Conservation (phyloP, 2,113 vertebrate genomes). For the Cyprinus carpio region DNA sequence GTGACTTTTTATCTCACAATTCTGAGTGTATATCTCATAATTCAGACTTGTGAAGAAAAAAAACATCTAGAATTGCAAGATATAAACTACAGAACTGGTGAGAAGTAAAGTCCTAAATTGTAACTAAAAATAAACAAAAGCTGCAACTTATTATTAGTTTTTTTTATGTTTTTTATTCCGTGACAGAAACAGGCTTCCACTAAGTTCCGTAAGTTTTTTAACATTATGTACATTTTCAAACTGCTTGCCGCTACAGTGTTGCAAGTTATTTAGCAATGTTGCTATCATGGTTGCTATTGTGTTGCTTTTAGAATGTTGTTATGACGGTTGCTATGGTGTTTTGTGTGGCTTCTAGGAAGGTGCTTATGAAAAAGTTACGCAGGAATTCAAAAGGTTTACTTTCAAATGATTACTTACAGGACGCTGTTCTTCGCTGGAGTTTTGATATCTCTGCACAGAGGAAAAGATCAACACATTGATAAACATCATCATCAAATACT, state of each 20-base stretch:
- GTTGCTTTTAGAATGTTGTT: not conserved
- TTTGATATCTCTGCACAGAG: conserved; percentile 68
- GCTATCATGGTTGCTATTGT: not conserved
- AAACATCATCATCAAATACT: not conserved
- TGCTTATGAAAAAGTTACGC: not conserved
- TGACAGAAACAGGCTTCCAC: too few species aligned
- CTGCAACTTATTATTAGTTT: not conserved
- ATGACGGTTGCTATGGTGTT: not conserved
- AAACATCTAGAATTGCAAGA: too few species aligned
- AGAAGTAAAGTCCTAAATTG: not conserved
- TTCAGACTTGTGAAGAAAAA: too few species aligned
- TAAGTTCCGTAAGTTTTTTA: not conserved
- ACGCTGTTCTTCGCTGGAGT: conserved; percentile 62
- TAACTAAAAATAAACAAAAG: too few species aligned
- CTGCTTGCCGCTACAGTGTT: not conserved
- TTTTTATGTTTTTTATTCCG: too few species aligned
- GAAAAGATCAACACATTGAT: not conserved
- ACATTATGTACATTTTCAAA: not conserved
- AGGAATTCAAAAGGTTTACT: not conserved
- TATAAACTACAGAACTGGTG: too few species aligned
- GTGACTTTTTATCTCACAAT: too few species aligned
- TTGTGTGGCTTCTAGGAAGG: not conserved
- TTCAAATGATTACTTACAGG: conserved; percentile 64
- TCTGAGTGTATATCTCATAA: too few species aligned
- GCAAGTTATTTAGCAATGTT: not conserved